phyloP scores from a whole-genome alignment of 2,113 vertebrate genomes.

The Gadus chalcogrammus region DNA sequence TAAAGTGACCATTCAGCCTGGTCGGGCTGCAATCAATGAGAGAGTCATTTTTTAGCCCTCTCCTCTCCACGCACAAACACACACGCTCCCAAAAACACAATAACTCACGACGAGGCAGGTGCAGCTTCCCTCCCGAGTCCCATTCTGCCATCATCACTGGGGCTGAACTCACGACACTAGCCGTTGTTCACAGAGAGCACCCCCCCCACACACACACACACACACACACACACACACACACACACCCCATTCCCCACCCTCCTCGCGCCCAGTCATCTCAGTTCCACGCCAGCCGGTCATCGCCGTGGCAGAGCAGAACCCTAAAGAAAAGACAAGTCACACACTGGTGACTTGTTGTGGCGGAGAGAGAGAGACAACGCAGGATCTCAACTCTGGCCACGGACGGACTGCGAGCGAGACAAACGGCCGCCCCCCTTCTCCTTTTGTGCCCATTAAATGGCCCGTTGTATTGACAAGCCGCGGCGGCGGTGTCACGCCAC shows the following conservation, averaged over 20 bases:
- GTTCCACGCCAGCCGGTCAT: conserved; percentile 48
- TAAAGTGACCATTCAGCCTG: conserved; percentile 24
- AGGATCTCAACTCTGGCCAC: neutral
- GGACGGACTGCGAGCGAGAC: no score
- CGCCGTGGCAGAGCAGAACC: conserved; percentile 26
- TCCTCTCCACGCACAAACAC: conserved; percentile 22
- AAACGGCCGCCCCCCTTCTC: no score
- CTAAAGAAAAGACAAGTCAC: no score
- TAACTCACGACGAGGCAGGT: conserved; percentile 61
- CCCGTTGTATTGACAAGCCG: no score
- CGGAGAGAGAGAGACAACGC: neutral
- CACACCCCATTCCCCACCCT: conserved; percentile 18
- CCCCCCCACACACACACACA: conserved; percentile 11
- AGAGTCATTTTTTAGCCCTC: conserved; percentile 35
- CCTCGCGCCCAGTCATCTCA: conserved; percentile 9
- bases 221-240: neutral
- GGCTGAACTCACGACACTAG: conserved; percentile 29
- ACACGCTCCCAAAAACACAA: conserved; percentile 56
- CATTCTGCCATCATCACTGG: conserved; percentile 47
- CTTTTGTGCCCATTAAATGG: no score
- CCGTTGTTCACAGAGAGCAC: conserved; percentile 43
- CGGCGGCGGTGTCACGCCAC: no score
- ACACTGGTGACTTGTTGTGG: neutral
- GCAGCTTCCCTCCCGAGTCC: conserved; percentile 62
- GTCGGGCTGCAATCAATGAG: conserved; percentile 48